Percentiles rank a stretch among this genome's conserved stretches.
Conservation (phyloP, 2,888 invertebrate species). For the Cybosia mesomella region DNA sequence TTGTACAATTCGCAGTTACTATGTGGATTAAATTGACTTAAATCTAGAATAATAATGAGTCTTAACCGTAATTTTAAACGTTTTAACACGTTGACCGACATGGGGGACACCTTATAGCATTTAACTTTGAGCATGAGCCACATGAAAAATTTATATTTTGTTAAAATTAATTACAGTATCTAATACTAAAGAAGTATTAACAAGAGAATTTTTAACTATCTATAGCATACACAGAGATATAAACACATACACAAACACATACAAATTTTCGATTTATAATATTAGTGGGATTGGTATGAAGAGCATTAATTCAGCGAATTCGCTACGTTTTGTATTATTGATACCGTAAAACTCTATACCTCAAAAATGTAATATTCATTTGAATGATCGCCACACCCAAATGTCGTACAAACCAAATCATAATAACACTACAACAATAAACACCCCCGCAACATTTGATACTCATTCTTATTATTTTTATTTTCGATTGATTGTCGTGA, state of each 20-base stretch:
- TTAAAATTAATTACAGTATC: not conserved
- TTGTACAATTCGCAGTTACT: conserved; percentile 29
- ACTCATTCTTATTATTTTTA: conserved; percentile 79
- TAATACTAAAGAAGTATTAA: not conserved
- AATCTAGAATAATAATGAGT: not conserved
- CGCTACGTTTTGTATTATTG: not conserved
- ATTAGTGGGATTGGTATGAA: not conserved
- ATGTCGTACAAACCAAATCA: conserved; percentile 50
- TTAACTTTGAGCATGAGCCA: too few relatives aligned
- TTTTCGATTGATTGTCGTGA: conserved; percentile 70
- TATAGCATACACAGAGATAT: not conserved
- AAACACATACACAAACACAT: not conserved
- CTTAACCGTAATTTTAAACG: not conserved
- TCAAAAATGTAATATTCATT: conserved; percentile 32
- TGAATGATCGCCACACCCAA: conserved; percentile 36
- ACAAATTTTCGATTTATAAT: not conserved
- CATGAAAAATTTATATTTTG: too few relatives aligned
- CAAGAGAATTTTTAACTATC: too few relatives aligned
- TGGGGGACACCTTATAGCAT: too few relatives aligned
- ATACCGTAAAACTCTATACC: conserved; percentile 13
- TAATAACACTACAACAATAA: conserved; percentile 64
- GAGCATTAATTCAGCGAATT: not conserved
- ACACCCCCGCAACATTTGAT: conserved; percentile 78
- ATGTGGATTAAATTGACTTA: conserved; percentile 5
- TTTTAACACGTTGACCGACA: not conserved